Conservation (phyloP, 2,113 vertebrate genomes). For the Festucalex cinctus region DNA sequence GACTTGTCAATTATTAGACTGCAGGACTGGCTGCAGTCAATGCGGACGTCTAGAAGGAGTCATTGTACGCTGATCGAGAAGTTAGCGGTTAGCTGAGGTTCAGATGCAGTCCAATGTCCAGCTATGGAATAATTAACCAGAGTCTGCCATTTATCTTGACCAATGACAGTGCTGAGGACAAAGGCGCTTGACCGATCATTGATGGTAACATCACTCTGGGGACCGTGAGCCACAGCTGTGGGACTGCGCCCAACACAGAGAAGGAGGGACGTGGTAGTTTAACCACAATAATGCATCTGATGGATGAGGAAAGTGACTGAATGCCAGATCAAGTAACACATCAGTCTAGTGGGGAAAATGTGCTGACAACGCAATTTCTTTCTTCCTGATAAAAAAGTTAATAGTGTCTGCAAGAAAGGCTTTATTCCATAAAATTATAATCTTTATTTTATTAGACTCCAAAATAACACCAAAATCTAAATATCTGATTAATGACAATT, state of each 20-base stretch:
- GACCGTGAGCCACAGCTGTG: conserved; percentile 44
- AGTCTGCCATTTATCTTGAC: conserved; percentile 66
- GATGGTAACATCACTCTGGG: conserved; percentile 43
- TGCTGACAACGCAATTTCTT: conserved; percentile 32
- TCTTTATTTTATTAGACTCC: too few relatives aligned
- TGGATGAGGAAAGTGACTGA: conserved; percentile 29
- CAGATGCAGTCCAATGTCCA: conserved; percentile 54
- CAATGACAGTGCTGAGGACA: conserved; percentile 61
- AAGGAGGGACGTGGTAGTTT: conserved; percentile 38
- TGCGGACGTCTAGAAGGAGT: conserved; percentile 58
- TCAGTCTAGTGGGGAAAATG: conserved; percentile 5
- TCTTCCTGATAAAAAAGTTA: conserved; percentile 2
- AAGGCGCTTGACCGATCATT: conserved; percentile 58
- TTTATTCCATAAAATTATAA: too few relatives aligned
- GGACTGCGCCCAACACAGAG: conserved; percentile 19
- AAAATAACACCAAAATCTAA: too few relatives aligned
- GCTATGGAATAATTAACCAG: conserved; percentile 74
- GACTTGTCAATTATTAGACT: conserved; percentile 62
- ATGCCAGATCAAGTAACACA: conserved; percentile 25
- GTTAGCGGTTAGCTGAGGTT: conserved; percentile 61
- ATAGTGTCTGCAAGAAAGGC: neutral
- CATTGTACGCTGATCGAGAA: conserved; percentile 66
- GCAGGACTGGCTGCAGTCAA: conserved; percentile 56
- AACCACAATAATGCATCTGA: conserved; percentile 51
- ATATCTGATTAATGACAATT: too few relatives aligned